Base-by-base conservation (phyloP, 64 coral and sea anemone species). In the Montipora foliosa region DNA sequence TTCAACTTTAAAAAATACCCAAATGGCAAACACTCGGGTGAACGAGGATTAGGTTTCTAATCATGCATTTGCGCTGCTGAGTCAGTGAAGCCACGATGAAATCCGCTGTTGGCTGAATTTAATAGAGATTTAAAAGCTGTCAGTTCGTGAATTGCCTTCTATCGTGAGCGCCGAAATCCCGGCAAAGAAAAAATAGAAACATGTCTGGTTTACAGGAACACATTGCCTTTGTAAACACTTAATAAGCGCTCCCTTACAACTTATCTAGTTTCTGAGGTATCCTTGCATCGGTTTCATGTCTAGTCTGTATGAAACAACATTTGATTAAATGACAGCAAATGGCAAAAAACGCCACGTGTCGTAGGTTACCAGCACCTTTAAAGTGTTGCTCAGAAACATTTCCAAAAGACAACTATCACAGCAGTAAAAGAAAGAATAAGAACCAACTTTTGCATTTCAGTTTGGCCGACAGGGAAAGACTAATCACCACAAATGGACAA, bases 211-310 rank as follows among this genome's bases (percentile, higher is more conserved):
- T 5, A 9, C 17, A 86, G 46, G 20, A 86, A 25, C 62, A 72
- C 64, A 44, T 52, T 86, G 82, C 19, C 47, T 71, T 7, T 50
- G 64, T 86, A 29, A 86, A 72, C 25, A 49, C 8, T 86, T 49
- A 49, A 66, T 70, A 45, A 2, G 49, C 9, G 82, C 71, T 19
- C 62, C 81, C 61, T 84, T 14, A 84, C 81, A 86, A 71, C 66
- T 19, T 24, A 14, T 47, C 61, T 37, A 71, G 66, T 16, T 86
- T 59, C 11, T 86, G 13, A 20, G 62, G 82, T 86, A 86, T 71
- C 47, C 61, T 50, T 67, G 47, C 37, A 68, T 24, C 64, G 0
- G 13, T 47, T 67, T 20, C 8, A 2, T 69, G 44, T 84, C 60
- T 46, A 44, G 47, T 67, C 6, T 84, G 29, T 84, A 47, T 47